A percentile compares a stretch with the other conserved stretches of the same genome.
phyloP scores from a whole-genome alignment of 2,888 invertebrate species.

The Flexamia atlantica region DNA sequence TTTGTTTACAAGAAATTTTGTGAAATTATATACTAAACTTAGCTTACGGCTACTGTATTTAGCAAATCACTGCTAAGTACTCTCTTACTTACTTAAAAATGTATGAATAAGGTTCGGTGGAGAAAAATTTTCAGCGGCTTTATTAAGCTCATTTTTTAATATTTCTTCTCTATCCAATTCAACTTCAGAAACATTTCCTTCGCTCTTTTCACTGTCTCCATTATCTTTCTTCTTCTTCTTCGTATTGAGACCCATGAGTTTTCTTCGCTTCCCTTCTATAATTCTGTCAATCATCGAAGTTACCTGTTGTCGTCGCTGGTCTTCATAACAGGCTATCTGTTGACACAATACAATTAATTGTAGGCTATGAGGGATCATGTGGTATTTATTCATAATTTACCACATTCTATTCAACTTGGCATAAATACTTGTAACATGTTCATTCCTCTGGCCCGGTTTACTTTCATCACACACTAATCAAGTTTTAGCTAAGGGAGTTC shows the following conservation, averaged over 20 bases:
- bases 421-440: no score
- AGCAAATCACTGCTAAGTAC: no score
- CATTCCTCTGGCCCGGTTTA: no score
- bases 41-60: no score
- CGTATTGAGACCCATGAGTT: conserved; percentile 76
- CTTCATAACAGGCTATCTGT: conserved; percentile 72
- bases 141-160: conserved; percentile 84
- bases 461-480: no score
- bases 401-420: no score
- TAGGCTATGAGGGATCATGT: no score
- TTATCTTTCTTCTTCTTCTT: conserved; percentile 71
- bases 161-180: conserved; percentile 79
- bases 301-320: conserved; percentile 81
- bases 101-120: conserved; percentile 84
- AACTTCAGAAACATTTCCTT: conserved; percentile 71
- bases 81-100: conserved; percentile 80
- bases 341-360: no score
- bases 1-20: no score
- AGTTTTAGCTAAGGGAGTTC: no score
- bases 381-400: no score
- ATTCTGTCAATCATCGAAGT: conserved; percentile 84
- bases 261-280: conserved; percentile 86
- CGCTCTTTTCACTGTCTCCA: conserved; percentile 66
- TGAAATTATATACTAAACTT: no score
- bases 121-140: conserved; percentile 77